Conservation (phyloP, 2,888 invertebrate species). For the Brenthis ino region DNA sequence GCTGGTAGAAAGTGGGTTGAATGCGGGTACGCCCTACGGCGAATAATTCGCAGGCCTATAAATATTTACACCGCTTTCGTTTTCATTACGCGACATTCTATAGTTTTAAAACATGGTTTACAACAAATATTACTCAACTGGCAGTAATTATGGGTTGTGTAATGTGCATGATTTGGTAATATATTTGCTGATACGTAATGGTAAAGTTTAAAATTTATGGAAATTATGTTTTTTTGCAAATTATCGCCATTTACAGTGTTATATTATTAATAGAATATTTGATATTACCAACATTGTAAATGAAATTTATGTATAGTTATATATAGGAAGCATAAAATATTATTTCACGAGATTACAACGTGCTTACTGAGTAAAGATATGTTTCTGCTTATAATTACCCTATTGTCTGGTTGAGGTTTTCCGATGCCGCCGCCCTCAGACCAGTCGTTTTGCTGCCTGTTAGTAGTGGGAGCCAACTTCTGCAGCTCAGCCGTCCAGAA, state of each 20-base stretch:
- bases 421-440: conserved; percentile 93
- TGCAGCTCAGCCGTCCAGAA: conserved; percentile 95
- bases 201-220: background rate
- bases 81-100: conserved; percentile 71
- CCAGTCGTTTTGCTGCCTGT: conserved; percentile 93
- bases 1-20: conserved; percentile 75
- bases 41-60: conserved; percentile 77
- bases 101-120: conserved; percentile 53
- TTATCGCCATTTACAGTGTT: no score
- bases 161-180: conserved; percentile 61
- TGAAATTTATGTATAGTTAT: no score
- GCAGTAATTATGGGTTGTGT: conserved; percentile 62
- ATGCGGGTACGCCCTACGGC: conserved; percentile 81
- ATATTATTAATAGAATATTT: no score
- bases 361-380: no score
- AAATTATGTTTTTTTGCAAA: background rate
- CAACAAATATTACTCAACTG: conserved; percentile 72
- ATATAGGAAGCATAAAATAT: no score
- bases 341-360: no score
- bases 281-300: no score
- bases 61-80: conserved; percentile 77
- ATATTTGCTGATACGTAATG: conserved; percentile 6
- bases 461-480: conserved; percentile 91
- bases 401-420: conserved; percentile 93
- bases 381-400: conserved; percentile 62